Base-by-base conservation (phyloP, 2,888 invertebrate genomes). In the Lepetodrilus schrolli region DNA sequence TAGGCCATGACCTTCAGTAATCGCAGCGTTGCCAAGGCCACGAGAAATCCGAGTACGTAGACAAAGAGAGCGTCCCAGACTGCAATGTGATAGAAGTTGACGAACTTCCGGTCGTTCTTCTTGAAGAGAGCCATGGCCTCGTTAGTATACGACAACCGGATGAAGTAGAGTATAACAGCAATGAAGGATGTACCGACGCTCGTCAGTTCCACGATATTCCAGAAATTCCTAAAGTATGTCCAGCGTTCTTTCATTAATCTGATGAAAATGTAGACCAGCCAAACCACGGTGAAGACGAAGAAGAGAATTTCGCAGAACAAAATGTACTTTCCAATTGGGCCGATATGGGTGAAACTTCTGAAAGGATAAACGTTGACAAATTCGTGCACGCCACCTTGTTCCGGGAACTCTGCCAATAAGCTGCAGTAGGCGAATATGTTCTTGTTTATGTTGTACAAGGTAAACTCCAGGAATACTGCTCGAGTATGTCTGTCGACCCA, bases 401-500 rank as follows among this genome's bases (percentile, higher is more conserved):
- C 83, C 0, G 86, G 86, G 48, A 87, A 87, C 76, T 88, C 88
- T 0, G 83, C 75, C 72, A 86, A 76, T 20, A 85, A 81, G 74
- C 80, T 82, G 37, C 82, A 80, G 68, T 84, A 84, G 2, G 82
- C 78, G 72, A 88, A 88, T 48, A 87, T 73, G 74, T 87, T 87
- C 0, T 80, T 73, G 74, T 87, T 85, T 10, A 82, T 70, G 47
- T 85, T 86, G 71, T 87, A 86, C 0, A 88, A 65, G 10, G 84
- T 86, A 66, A 86, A 85, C 70, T 88, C 88, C 10, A 87, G 72
- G 47, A 86, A 77, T n/a, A 88, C 79, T 4, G 83, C 84, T 65
- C 86, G 72, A 0, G 87, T 86, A 20, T 83, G 80, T 34, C 82
- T 69, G 74, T 88, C 86, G 5, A 87, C 68, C 88, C 88, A 88